phyloP scores from a whole-genome alignment of 2,888 invertebrate genomes.

The Kuschelorhynchus macadamiae region DNA sequence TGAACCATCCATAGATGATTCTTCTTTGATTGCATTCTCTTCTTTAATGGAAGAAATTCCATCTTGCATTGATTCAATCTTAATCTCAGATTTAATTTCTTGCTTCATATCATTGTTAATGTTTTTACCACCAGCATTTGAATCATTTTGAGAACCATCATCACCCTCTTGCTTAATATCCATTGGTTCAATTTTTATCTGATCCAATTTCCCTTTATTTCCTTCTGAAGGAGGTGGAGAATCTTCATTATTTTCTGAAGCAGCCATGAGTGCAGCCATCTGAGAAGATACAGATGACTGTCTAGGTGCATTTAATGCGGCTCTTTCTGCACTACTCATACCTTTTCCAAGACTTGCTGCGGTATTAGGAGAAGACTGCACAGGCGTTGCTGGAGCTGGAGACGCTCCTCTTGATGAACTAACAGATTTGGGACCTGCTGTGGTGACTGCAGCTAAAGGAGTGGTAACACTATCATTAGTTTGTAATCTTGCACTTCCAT shows the following conservation, averaged over 20 bases:
- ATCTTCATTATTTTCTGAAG: constrained; percentile 77
- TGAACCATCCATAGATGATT: constrained; percentile 73
- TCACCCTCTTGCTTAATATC: constrained; percentile 77
- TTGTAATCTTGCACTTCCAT: constrained; percentile 63
- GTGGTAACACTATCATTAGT: constrained; percentile 61
- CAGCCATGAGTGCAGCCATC: constrained; percentile 81
- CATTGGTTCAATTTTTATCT: constrained; percentile 75
- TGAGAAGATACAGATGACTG: constrained; percentile 75
- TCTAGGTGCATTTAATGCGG: constrained; percentile 69
- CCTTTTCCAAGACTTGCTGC: constrained; percentile 70
- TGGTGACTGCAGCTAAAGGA: constrained; percentile 16
- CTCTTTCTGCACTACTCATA: constrained; percentile 72
- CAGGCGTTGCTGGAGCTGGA: constrained; percentile 70
- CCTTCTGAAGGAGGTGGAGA: constrained; percentile 72
- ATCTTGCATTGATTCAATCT: constrained; percentile 74
- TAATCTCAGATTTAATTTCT: constrained; percentile 72
- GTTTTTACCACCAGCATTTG: constrained; percentile 72
- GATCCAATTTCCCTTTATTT: constrained; percentile 77
- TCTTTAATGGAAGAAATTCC: constrained; percentile 70
- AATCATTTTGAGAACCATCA: constrained; percentile 65
- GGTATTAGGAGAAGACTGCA: constrained; percentile 66
- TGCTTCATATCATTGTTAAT: constrained; percentile 71
- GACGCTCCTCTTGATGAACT: constrained; percentile 74
- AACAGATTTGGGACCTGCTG: constrained; percentile 74
- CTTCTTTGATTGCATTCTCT: constrained; percentile 69